phyloP scores from a whole-genome alignment of 2,888 invertebrate genomes.

The Gandaritis pyraliata region DNA sequence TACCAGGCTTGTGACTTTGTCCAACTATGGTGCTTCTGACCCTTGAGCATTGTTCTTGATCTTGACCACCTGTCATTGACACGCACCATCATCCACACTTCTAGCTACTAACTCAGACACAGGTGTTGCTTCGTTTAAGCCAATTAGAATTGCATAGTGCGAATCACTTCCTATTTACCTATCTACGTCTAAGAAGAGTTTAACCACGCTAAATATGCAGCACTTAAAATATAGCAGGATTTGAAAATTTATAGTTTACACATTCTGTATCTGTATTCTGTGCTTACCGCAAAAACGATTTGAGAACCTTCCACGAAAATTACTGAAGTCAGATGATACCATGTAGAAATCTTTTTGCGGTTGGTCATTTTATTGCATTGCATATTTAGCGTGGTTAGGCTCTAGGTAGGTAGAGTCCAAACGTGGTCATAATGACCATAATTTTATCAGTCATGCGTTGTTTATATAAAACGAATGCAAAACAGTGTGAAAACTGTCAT shows the following conservation, averaged over 20 bases:
- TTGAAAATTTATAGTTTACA: no score
- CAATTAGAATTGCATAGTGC: constrained; percentile 31
- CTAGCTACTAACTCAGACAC: constrained; percentile 13
- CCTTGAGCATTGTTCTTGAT: constrained; percentile 14
- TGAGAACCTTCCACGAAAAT: no score
- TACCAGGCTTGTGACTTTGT: no score
- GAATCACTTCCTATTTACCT: constrained; percentile 35
- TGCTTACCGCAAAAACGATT: no score
- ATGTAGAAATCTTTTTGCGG: no score
- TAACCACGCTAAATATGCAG: no score
- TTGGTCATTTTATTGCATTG: no score
- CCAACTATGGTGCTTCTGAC: not conserved
- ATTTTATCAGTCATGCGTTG: not conserved
- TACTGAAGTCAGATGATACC: no score
- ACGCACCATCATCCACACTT: constrained; percentile 16
- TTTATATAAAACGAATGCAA: not conserved
- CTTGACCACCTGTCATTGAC: constrained; percentile 23
- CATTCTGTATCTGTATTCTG: no score
- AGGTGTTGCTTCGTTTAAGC: constrained; percentile 35
- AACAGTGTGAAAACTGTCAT: not conserved
- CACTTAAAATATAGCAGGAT: no score
- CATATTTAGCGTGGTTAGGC: no score
- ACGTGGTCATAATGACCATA: constrained; percentile 2
- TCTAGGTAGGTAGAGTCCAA: constrained; percentile 12
- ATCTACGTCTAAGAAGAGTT: no score